These are phyloP conservation scores for Paracentrotus lividus DNA, from an alignment of 53 echinoderm and acorn worm species.

Conservation along the genomic window DNA sequence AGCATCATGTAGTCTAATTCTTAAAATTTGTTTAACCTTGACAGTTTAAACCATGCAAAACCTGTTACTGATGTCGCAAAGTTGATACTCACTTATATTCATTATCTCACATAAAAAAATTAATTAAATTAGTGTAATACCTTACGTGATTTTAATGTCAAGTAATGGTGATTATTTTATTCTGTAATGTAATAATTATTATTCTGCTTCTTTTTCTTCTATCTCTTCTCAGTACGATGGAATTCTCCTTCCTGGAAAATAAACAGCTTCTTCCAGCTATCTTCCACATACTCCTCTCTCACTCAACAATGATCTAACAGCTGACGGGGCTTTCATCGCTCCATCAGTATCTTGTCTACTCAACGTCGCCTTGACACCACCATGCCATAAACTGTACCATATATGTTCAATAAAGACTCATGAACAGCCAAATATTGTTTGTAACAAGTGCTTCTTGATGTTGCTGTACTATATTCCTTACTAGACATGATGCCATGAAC, in stretches of 20 bases:
- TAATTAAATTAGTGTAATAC: too few species aligned
- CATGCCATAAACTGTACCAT: slow-evolving; percentile 28
- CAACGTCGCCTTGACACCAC: neutral
- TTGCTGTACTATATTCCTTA: too few species aligned
- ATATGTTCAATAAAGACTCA: slow-evolving; percentile 48
- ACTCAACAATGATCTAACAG: neutral
- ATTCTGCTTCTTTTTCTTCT: slow-evolving; percentile 9
- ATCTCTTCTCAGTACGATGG: slow-evolving; percentile 85
- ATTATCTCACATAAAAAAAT: too few species aligned
- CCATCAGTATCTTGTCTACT: neutral
- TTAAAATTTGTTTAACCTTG: too few species aligned
- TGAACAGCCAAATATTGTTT: slow-evolving; percentile 5
- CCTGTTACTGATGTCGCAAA: too few species aligned
- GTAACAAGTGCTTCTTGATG: neutral
- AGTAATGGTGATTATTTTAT: too few species aligned
- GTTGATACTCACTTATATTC: too few species aligned
- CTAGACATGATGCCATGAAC: too few species aligned
- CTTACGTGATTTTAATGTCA: too few species aligned
- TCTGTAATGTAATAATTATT: neutral
- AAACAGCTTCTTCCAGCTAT: slow-evolving; percentile 10
- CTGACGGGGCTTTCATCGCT: neutral
- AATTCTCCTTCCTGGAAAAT: slow-evolving; percentile 93
- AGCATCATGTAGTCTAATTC: too few species aligned
- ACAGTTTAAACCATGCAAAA: too few species aligned
- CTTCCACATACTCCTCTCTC: slow-evolving; percentile 25